Base-by-base conservation (phyloP, 2,113 vertebrate genomes). In the Phalacrocorax pelagicus region DNA sequence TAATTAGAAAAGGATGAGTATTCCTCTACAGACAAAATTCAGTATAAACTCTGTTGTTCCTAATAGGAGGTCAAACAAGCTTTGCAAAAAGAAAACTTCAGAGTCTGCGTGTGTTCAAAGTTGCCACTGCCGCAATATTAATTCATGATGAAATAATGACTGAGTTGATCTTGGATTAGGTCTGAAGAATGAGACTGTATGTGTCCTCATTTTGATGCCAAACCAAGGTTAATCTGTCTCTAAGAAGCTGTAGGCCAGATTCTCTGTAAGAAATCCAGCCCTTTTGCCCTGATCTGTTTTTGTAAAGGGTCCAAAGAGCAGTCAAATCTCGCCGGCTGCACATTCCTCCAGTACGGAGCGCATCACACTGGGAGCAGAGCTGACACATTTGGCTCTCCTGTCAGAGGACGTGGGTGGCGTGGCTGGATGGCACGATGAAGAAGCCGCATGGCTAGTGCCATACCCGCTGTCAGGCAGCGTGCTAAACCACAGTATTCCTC, bases 171-270 rank as follows among this genome's bases (percentile, higher is more conserved):
- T 92, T 92, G 94, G 89, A 96, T 96, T 96, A 96, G n/a, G 18
- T 88, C 57, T 94, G 74, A 81, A 87, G 81, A 95, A 85, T 54
- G 71, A 97, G 84, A 88, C 90, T 52, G n/a, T 47, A 11, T 70
- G 62, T 85, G 84, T 74, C 91, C 96, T 95, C 84, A 91, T 59
- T 95, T 91, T 67, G 93, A 59, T 95, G 90, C 82, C 87, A 91
- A 95, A 94, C 63, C 0, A 34, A 97, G 89, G 84, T 96, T 94
- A 96, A 94, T 97, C 94, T 96, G 96, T 73, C 86, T 80, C 71
- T 96, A 96, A 97, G 90, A 95, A 94, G 94, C 71, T 74, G 85
- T 75, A 83, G 92, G 79, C 74, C 92, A 92, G 86, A 90, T 95
- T 96, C 83, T 74, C 92, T 81, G 89, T 93, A 85, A 97, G 91